A percentile compares a stretch with the other conserved stretches of the same genome.
phyloP scores from a whole-genome alignment of 2,113 vertebrate species.

The Apodemus sylvaticus region DNA sequence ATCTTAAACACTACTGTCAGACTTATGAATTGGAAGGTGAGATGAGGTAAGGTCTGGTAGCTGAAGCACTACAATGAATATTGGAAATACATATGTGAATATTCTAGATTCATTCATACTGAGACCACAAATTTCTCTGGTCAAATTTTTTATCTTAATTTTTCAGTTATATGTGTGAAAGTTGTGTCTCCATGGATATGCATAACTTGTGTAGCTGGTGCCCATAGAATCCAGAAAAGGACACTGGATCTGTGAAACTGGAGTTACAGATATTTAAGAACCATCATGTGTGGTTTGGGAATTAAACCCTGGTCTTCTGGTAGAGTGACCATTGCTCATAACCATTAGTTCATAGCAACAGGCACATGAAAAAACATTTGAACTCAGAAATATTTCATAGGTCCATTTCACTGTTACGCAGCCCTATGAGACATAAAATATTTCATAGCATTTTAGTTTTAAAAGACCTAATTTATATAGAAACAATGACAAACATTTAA shows the following conservation, averaged over 20 bases:
- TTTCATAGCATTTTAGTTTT: not conserved
- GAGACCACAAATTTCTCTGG: not conserved
- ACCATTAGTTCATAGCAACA: too few species aligned
- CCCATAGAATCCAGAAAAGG: not conserved
- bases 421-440: not conserved
- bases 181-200: not conserved
- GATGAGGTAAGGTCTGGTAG: fast-evolving
- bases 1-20: not conserved
- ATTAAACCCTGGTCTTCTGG: not conserved
- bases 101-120: not conserved
- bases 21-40: not conserved
- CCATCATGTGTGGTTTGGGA: not conserved
- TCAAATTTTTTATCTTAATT: not conserved
- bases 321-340: not conserved
- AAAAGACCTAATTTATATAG: not conserved
- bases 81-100: not conserved
- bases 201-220: not conserved
- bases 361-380: not conserved
- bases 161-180: not conserved
- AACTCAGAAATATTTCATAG: not conserved
- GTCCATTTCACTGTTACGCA: not conserved
- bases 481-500: not conserved
- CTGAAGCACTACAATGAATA: not conserved
- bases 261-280: not conserved
- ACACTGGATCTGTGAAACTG: not conserved